Evolutionary conservation across 2,113 vertebrate species (phyloP).

Genomic region (Passer montanus): DNA sequence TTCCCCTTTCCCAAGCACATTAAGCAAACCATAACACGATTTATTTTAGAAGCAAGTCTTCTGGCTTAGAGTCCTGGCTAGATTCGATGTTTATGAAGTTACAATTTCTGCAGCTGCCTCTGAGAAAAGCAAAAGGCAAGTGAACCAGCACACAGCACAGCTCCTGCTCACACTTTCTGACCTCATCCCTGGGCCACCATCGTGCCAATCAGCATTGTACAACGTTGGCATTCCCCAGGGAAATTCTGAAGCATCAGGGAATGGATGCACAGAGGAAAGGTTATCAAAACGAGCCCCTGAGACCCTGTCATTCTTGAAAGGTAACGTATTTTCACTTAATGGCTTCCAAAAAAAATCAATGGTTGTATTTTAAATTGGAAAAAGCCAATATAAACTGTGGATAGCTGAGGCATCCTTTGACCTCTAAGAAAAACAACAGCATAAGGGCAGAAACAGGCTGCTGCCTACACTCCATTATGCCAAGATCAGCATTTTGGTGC

Average conservation of each 20-base stretch:
- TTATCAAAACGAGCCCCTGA: neutral
- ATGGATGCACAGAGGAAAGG: neutral
- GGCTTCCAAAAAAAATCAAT: neutral
- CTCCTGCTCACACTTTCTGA: neutral
- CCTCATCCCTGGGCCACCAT: neutral
- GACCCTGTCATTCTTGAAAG: neutral
- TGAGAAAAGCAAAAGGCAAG: neutral
- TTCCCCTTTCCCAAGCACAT: neutral
- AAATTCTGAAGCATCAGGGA: neutral
- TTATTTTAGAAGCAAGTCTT: neutral
- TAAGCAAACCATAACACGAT: neutral
- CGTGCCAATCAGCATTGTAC: rapidly evolving
- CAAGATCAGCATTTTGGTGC: neutral
- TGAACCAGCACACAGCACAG: neutral
- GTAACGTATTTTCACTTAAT: neutral
- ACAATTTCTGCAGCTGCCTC: neutral
- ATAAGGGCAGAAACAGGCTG: neutral
- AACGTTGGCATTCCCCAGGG: neutral
- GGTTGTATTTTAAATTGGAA: neutral
- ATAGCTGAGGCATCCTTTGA: neutral
- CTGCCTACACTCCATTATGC: neutral
- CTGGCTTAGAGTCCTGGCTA: neutral
- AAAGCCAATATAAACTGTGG: neutral
- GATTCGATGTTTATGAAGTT: neutral
- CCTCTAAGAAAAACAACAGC: neutral